Base-by-base conservation (phyloP, 2,888 invertebrate genomes). In the Drosophila robusta region DNA sequence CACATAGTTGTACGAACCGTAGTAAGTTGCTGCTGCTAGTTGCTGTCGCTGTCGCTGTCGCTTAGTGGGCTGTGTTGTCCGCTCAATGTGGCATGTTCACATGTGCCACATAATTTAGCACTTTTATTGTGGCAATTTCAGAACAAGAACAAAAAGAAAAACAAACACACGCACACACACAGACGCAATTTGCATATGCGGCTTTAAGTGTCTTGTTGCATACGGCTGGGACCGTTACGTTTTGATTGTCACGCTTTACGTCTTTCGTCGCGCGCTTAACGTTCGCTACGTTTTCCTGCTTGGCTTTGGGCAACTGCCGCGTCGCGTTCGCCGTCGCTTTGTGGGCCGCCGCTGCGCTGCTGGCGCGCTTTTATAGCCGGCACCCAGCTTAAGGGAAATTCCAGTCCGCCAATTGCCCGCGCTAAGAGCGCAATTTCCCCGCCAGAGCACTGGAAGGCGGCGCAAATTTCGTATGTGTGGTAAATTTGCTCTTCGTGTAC, bases 341-440 rank as follows among this genome's bases (percentile, higher is more conserved):
- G 52, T 74, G 74, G 51, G 54, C 16, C 57, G 50, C 34, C 57
- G 74, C 65, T 11, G 51, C 57, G 67, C 45, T 51, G 38, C 8
- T 54, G 7, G 11, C 62, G 42, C 41, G 69, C 78, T 83, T 80
- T 80, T 83, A 80, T 83, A 83, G 75, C 49, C 36, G 32, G 45
- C 39, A n/a, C n/a, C 29, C 5, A 16, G 45, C 41, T 62, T 46
- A 72, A 49, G 73, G 73, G 73, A 61, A 58, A 65, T 74, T 74
- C 18, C 7, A 14, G 7, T 56, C 46, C 32, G 32, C 38, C 41
- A 3, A 8, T 16, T 24, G 22, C n/a, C n/a, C 26, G 8, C 47
- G 44, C 39, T 32, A 69, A 49, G 50, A 45, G 46, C 12, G 6
- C 7, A 44, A 74, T 32, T 55, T 45, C 49, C 55, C 58, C 24